Evolutionary conservation across 2,113 vertebrate species (phyloP), one percentile per base, ranked within the genome.

Genomic region (Zeus faber): DNA sequence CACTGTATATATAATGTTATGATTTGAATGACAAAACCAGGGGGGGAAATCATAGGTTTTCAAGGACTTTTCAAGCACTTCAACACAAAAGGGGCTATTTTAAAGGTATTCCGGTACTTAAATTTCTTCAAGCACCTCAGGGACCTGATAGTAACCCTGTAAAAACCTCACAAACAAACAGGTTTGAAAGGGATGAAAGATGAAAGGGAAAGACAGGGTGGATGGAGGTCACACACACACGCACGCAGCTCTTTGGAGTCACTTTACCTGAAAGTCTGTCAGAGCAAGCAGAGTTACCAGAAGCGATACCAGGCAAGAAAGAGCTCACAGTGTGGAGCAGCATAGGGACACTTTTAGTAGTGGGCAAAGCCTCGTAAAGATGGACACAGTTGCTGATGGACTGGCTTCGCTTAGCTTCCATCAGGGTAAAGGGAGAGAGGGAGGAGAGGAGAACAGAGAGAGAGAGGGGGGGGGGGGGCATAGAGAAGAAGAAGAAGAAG

Each of bases 321-420:
- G 93, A 93, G 93, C 91, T 97, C 92, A 96, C 91, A 97, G 93
- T 97, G 88, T 98, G 95, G 79, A 98, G 94, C 84, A 99, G 94
- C 88, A 96, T 92, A 85, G 95, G 97, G 52, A 96, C 93, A 73
- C 96, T 98, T 94, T 97, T 98, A 95, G 96, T 89, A 84, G 93
- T 74, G 77, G 95, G 94, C 86, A 99, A 93, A 94, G 92, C 90
- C 91, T 98, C 97, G 89, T 87, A 96, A 51, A 98, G 96, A 83
- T 95, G 94, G 52, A 90, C 94, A 95, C 96, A 98, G 93, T 94
- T 98, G 97, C 93, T 95, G 95, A 98, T 95, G 92, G 96, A 98
- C 85, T 96, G 95, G 91, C 96, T 99, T 92, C 97, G 91, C 91
- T 98, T 98, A 87, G 96, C 97, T 99, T 96, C 87, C 91, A 84